A percentile compares a stretch with the other conserved stretches of the same genome.
phyloP scores from a whole-genome alignment of 2,113 vertebrate genomes.

The Muntiacus muntjak region DNA sequence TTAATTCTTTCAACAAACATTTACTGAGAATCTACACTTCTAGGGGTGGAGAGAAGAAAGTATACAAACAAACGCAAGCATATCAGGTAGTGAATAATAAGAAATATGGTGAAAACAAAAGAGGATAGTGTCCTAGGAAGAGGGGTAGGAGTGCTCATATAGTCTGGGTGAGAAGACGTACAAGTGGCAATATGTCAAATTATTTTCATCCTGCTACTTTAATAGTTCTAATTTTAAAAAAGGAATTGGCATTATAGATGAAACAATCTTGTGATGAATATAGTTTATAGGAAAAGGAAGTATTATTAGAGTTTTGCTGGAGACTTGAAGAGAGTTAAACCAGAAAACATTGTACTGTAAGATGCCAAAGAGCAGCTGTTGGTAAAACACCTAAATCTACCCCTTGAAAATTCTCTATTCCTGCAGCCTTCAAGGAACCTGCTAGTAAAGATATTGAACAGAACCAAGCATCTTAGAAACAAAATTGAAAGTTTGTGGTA shows the following conservation, averaged over 20 bases:
- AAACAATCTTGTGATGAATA: not conserved
- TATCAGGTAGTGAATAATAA: not conserved
- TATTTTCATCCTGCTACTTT: not conserved
- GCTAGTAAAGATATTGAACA: not conserved
- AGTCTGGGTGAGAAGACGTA: not conserved
- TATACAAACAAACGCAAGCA: not conserved
- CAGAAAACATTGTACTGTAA: not conserved
- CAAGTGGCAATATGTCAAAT: not conserved
- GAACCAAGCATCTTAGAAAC: not conserved
- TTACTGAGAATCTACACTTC: not conserved
- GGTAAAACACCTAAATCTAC: not conserved
- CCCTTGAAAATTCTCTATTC: not conserved
- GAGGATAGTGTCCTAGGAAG: not conserved
- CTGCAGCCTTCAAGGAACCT: not conserved
- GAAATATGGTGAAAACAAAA: not conserved
- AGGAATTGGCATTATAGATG: not conserved
- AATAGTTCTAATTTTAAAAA: not conserved
- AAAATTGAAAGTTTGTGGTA: not conserved
- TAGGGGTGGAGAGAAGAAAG: not conserved
- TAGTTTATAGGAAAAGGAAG: not conserved
- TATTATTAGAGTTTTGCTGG: not conserved
- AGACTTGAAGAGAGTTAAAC: constrained; percentile 25
- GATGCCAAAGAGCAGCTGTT: not conserved
- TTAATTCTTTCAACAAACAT: not conserved
- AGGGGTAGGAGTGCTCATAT: accelerated